Base-by-base conservation (phyloP, 2,888 invertebrate species). In the Diplolepis rosae region DNA sequence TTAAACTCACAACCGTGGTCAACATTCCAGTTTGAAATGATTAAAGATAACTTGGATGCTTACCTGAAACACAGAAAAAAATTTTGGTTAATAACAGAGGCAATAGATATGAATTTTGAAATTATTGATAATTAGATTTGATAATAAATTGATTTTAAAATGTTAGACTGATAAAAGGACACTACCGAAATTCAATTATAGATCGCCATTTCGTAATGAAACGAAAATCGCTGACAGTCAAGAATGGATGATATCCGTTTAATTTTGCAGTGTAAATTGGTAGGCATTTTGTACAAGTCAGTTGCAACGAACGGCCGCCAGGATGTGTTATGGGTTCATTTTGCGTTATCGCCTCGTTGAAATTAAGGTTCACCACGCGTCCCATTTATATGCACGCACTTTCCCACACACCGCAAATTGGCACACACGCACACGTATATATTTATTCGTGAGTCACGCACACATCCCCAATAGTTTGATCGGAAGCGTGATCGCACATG, bases 271-370 rank as follows among this genome's bases (percentile, higher is more conserved):
- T 39, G 35, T 35, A 61, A 61, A 61, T 61, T 61, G 61, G 39
- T 61, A 61, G 35, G 61, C 35, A 61, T 61, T 61, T 61, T 39
- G 61, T 61, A 61, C 24, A 61, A 22, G 61, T 61, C 61, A 61
- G 61, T 61, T 54, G 54, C 54, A 54, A 54, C 54, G 54, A 54
- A 54, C 54, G 32, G 54, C 30, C 22, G 79, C 75, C 77, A 76
- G 78, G 79, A 81, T 80, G 81, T 81, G 80, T 77, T 83, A 79
- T 74, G 79, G 81, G 79, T 82, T 82, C 84, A 83, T 85, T 84
- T 83, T 80, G 79, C 80, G 79, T 77, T 79, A 78, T 80, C 77
- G 75, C 76, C 79, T 81, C 74, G 79, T 78, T 78, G 78, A 78
- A 83, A 81, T 84, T 84, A 82, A 80, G 79, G 79, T 74, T 78